phyloP scores from a whole-genome alignment of 2,888 invertebrate genomes.

The Sussaba pulchella region DNA sequence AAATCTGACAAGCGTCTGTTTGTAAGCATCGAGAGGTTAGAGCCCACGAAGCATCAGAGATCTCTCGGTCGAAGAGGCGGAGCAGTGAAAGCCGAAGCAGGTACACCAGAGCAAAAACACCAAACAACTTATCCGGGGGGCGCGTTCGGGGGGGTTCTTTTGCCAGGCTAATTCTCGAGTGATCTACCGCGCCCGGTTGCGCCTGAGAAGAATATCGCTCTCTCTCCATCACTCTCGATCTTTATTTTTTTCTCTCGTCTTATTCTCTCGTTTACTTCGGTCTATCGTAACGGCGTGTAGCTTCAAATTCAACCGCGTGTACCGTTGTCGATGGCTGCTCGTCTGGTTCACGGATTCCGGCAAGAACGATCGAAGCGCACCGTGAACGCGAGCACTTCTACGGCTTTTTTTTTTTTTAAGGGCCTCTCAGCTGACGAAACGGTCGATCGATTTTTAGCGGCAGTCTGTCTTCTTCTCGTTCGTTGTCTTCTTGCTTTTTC shows the following conservation, averaged over 20 bases:
- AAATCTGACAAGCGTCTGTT: slow-evolving; percentile 83
- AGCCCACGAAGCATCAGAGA: slow-evolving; percentile 75
- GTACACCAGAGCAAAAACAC: slow-evolving; percentile 54
- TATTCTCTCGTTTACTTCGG: slow-evolving; percentile 1
- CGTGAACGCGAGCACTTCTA: slow-evolving; percentile 54
- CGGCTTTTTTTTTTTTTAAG: slow-evolving; percentile 48
- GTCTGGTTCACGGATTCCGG: slow-evolving; percentile 54
- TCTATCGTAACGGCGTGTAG: neutral
- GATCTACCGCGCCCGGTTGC: slow-evolving; percentile 53
- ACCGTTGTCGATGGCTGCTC: neutral
- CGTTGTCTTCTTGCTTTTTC: slow-evolving; percentile 30
- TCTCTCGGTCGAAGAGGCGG: slow-evolving; percentile 37
- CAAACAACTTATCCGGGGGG: slow-evolving; percentile 55
- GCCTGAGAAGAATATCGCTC: slow-evolving; percentile 48
- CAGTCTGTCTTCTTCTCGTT: slow-evolving; percentile 35
- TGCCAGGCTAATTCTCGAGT: slow-evolving; percentile 75
- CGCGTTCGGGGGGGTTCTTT: slow-evolving; percentile 70
- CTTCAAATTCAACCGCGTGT: slow-evolving; percentile 8
- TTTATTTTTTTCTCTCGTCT: neutral
- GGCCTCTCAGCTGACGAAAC: slow-evolving; percentile 62
- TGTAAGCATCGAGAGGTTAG: slow-evolving; percentile 77
- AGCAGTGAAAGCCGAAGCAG: slow-evolving; percentile 43
- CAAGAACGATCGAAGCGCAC: slow-evolving; percentile 62
- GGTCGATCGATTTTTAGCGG: slow-evolving; percentile 69
- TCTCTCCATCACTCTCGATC: slow-evolving; percentile 9